Percentiles rank a stretch among this genome's conserved stretches.
These are phyloP conservation scores for Philopedon plagiatum DNA, from an alignment of 2,888 invertebrate genomes.

Conservation along the genomic window DNA sequence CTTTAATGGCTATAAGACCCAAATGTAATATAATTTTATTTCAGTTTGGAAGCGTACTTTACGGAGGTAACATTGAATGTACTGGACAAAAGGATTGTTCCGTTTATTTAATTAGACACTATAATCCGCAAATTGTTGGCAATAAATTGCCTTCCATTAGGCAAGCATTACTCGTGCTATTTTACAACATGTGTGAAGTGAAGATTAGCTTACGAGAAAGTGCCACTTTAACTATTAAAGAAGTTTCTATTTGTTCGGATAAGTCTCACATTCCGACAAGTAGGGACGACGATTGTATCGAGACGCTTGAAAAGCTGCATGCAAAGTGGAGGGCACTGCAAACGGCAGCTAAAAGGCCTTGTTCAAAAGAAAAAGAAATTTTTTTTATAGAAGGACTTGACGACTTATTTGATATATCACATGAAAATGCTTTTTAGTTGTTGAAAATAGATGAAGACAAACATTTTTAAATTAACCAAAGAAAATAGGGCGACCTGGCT, in stretches of 20 bases:
- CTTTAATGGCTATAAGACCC: too few species aligned
- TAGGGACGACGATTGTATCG: constrained; percentile 16
- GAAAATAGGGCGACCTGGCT: too few species aligned
- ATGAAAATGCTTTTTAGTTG: constrained; percentile 1
- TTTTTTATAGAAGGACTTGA: background rate
- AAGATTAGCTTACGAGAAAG: constrained; percentile 16
- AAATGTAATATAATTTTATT: too few species aligned
- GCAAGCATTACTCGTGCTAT: background rate
- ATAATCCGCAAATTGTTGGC: constrained; percentile 1
- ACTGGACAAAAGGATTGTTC: constrained; percentile 2
- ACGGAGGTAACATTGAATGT: background rate
- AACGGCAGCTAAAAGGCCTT: background rate
- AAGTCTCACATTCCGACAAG: background rate
- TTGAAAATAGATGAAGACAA: constrained; percentile 12
- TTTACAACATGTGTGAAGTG: constrained; percentile 5
- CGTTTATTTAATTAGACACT: constrained; percentile 8
- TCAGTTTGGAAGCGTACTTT: background rate
- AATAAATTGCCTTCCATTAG: constrained; percentile 17
- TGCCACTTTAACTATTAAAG: constrained; percentile 7
- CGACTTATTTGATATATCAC: constrained; percentile 12
- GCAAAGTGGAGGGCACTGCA: background rate
- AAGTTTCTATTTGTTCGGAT: background rate
- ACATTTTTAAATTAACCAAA: constrained; percentile 1
- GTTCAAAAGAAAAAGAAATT: constrained; percentile 4
- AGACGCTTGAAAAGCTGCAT: constrained; percentile 9